Evolutionary conservation across 2,113 vertebrate genomes (phyloP).

Genomic region (Gavialis gangeticus): DNA sequence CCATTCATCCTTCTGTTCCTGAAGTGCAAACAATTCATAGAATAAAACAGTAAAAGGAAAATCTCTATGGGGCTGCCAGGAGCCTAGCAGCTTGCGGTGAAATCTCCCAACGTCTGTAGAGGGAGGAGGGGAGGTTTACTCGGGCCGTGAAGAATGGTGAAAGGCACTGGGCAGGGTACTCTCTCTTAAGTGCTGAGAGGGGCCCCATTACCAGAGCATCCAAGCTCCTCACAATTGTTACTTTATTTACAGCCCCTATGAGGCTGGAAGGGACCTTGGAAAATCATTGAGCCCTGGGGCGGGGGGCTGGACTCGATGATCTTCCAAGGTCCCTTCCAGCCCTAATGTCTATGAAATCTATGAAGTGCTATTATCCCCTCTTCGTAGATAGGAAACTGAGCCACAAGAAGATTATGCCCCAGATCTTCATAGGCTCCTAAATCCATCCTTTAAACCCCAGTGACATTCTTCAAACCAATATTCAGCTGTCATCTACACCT

Average conservation of each 20-base stretch:
- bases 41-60: slow-evolving; percentile 47
- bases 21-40: slow-evolving; percentile 64
- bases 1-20: slow-evolving; percentile 58
- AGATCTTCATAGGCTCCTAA: background rate
- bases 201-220: background rate
- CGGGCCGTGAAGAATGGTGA: background rate
- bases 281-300: no score
- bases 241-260: background rate
- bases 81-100: slow-evolving; percentile 9
- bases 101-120: slow-evolving; percentile 28
- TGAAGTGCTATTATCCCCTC: background rate
- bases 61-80: slow-evolving; percentile 50
- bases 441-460: no score
- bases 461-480: no score
- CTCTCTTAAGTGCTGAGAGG: background rate
- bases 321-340: no score
- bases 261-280: no score
- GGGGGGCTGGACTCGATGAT: no score
- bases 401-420: background rate
- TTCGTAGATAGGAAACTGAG: background rate
- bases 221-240: background rate
- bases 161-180: background rate
- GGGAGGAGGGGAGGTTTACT: slow-evolving; percentile 23
- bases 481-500: no score
- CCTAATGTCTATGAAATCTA: no score